phyloP scores from a whole-genome alignment of 2,113 vertebrate genomes.

The Lagopus muta region DNA sequence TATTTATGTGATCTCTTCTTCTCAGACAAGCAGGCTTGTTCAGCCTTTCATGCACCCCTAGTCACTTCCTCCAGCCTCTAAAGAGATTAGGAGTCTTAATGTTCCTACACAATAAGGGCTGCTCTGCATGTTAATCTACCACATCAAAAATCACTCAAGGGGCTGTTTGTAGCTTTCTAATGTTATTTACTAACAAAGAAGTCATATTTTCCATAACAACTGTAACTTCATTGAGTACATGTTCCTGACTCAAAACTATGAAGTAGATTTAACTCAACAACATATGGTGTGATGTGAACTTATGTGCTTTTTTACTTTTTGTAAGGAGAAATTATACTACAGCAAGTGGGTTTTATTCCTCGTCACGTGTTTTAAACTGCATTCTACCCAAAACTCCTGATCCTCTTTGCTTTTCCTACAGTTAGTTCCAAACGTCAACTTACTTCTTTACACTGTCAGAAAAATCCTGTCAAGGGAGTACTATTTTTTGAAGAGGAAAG shows the following conservation, averaged over 20 bases:
- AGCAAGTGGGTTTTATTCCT: conserved; percentile 3
- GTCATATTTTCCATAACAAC: conserved; percentile 61
- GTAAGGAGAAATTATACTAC: conserved; percentile 13
- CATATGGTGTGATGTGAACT: conserved; percentile 46
- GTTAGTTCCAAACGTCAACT: not conserved
- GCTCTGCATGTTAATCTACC: not conserved
- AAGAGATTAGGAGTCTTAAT: not conserved
- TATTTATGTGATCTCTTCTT: not conserved
- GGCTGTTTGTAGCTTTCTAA: conserved; percentile 34
- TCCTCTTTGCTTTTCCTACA: not conserved
- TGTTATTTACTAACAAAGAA: conserved; percentile 68
- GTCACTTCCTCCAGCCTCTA: not conserved
- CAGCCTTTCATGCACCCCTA: not conserved
- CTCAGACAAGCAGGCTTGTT: not conserved
- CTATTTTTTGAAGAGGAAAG: not conserved
- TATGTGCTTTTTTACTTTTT: conserved; percentile 13
- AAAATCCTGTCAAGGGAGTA: not conserved
- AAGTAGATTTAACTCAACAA: conserved; percentile 60
- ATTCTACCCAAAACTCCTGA: not conserved
- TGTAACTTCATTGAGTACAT: conserved; percentile 50
- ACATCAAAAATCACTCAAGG: not conserved
- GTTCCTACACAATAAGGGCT: not conserved
- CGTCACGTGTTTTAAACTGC: not conserved
- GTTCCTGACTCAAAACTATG: conserved; percentile 62
- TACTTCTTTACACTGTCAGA: not conserved